A percentile compares a stretch with the other conserved stretches of the same genome.
Conservation (phyloP, 2,797 vertebrate genomes). For the Strix occidentalis region DNA sequence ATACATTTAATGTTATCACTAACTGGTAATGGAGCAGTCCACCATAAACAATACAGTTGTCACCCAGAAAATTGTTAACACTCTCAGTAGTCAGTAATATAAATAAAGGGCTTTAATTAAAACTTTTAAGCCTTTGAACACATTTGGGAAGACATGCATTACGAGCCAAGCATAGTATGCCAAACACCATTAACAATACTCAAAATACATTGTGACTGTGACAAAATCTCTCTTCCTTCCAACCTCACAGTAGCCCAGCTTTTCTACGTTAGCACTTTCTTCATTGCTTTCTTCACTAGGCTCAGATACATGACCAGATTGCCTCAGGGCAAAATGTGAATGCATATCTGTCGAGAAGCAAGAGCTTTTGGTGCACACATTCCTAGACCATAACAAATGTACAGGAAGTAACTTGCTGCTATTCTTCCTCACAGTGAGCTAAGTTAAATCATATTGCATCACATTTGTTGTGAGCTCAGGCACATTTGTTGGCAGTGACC, state of each 20-base stretch:
- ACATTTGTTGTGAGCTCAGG: background rate
- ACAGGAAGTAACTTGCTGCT: background rate
- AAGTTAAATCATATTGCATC: background rate
- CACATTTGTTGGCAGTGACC: accelerated
- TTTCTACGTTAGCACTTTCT: background rate
- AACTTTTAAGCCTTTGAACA: background rate
- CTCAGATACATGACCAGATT: background rate
- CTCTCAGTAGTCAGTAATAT: background rate
- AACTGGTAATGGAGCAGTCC: background rate
- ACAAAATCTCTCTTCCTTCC: background rate
- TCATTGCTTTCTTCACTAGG: background rate
- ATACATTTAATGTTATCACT: background rate
- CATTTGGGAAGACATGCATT: background rate
- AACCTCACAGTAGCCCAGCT: background rate
- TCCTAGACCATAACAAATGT: accelerated
- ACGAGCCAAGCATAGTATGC: background rate
- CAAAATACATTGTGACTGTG: background rate
- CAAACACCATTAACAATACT: background rate
- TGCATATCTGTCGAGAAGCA: background rate
- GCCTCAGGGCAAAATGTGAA: background rate
- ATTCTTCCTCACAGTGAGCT: background rate
- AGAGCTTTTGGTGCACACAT: background rate
- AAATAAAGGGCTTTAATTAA: background rate
- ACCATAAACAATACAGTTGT: background rate
- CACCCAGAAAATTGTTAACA: background rate